Evolutionary conservation across 2,888 invertebrate species (phyloP).

Genomic region (Villa cingulata): DNA sequence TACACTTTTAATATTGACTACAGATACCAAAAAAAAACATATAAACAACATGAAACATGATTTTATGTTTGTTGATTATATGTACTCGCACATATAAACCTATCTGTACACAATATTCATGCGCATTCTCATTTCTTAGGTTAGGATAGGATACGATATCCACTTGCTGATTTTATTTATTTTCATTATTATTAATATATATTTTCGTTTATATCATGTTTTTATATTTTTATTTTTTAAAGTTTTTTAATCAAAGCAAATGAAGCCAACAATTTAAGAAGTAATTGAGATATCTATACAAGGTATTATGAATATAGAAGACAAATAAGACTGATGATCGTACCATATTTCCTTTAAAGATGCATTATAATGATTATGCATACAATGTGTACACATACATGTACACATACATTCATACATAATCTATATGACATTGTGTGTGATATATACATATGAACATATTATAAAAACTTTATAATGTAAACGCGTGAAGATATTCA

Average conservation of each 20-base stretch:
- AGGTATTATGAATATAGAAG: conserved; percentile 12
- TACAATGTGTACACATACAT: neutral
- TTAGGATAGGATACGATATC: neutral
- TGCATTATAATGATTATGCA: neutral
- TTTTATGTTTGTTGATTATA: no score
- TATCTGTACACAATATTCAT: no score
- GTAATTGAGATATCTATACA: conserved; percentile 14
- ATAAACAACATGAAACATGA: conserved; percentile 5
- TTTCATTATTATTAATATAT: neutral
- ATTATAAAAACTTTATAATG: no score
- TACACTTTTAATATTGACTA: conserved; percentile 3
- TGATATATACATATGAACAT: no score
- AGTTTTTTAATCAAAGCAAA: neutral
- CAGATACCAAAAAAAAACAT: conserved; percentile 4
- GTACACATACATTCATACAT: neutral
- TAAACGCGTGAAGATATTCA: no score
- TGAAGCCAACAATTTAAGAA: conserved; percentile 1
- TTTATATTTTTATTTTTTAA: neutral
- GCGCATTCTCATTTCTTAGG: no score
- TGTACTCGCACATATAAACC: no score
- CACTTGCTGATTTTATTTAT: neutral
- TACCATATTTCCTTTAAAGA: neutral
- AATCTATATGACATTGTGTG: no score
- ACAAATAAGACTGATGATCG: conserved; percentile 14
- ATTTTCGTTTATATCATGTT: neutral